Base-by-base conservation (phyloP, 1,140 invertebrate genomes). In the Hycleus phaleratus region DNA sequence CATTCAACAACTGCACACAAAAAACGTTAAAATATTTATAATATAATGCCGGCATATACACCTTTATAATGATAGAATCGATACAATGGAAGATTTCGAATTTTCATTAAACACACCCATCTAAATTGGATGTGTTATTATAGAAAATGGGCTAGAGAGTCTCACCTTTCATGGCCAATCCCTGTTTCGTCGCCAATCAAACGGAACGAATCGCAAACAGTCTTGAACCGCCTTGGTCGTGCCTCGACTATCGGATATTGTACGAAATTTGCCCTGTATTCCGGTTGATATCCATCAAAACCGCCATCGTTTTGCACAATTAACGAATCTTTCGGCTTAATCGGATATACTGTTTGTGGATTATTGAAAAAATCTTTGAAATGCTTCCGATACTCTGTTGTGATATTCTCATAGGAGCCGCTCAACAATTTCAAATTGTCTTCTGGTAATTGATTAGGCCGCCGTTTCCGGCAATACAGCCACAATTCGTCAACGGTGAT, bases 401-500 rank as follows among this genome's bases (percentile, higher is more conserved):
- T 68, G 3, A 72, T 54, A 48, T 58, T 56, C 53, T 71, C 66
- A 38, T 69, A 66, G n/a, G 69, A 69, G 12, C 70, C 72, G 32
- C 63, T 60, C 50, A 66, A 66, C 32, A 60, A 50, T 42, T 47
- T 50, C n/a, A 69, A 44, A 44, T 67, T 56, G 47, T 65, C 58
- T 12, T 59, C 38, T 44, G 44, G 18, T 45, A 55, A 57, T 26
- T 38, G n/a, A 48, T 50, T 44, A 32, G 12, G 46, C 3, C 40
- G 11, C 9, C 74, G 73, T 58, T 75, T 75, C 26, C 77, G 74
- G 24, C 80, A 76, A 64, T 77, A 80, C 43, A 73, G 72, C 24
- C 73, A 75, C 42, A 81, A 66, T 61, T 80, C 78, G 61, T 81
- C 80, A 25, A 81, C 80, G 3, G 78, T 80, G n/a, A 78, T 64